phyloP scores from a whole-genome alignment of 2,797 vertebrate species.

The Mareca penelope region DNA sequence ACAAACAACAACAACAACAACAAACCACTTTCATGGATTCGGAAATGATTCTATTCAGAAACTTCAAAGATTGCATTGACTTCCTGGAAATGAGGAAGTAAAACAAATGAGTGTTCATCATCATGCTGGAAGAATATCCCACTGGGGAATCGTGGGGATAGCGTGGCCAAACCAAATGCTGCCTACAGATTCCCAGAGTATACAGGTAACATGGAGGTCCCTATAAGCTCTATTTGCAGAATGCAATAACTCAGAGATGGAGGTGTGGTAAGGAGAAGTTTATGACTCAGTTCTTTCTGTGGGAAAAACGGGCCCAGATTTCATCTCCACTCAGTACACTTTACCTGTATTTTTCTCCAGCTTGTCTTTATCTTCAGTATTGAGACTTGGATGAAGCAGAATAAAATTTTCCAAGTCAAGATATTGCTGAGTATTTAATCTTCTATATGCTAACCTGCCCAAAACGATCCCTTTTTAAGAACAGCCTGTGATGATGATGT shows the following conservation, averaged over 20 bases:
- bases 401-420: background rate
- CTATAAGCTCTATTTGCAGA: background rate
- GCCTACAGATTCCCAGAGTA: background rate
- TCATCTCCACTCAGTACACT: background rate
- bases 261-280: background rate
- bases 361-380: background rate
- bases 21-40: background rate
- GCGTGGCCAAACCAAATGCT: background rate
- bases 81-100: background rate
- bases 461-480: background rate
- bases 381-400: background rate
- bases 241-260: background rate
- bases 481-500: background rate
- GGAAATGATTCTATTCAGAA: background rate
- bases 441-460: background rate
- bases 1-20: no score
- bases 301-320: fast-evolving
- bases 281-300: background rate
- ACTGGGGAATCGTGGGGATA: background rate
- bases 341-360: background rate
- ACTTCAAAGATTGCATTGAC: background rate
- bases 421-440: background rate
- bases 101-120: background rate
- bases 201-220: background rate
- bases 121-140: background rate